A percentile compares a stretch with the other conserved stretches of the same genome.
These are phyloP conservation scores for Polydrusus pterygomalis DNA, from an alignment of 2,888 invertebrate genomes.

Conservation along the genomic window DNA sequence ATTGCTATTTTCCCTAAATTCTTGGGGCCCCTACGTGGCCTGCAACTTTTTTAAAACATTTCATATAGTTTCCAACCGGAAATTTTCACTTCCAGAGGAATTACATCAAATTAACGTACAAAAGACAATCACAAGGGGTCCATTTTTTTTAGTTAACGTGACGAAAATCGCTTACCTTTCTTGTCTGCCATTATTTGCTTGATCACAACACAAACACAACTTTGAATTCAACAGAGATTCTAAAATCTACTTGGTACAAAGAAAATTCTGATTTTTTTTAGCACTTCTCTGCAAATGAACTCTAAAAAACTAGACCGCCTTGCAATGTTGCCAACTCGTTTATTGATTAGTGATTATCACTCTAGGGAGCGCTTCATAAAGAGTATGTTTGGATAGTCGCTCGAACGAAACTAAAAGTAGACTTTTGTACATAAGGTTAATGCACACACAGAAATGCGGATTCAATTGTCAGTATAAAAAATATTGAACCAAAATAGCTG, in stretches of 20 bases:
- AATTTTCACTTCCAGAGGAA: slow-evolving; percentile 47
- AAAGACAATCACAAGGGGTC: slow-evolving; percentile 34
- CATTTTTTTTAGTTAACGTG: slow-evolving; percentile 24
- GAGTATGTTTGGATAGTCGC: not conserved
- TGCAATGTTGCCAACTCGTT: slow-evolving; percentile 41
- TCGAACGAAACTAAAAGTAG: not conserved
- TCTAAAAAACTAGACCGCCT: slow-evolving; percentile 48
- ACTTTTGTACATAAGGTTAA: too few relatives aligned
- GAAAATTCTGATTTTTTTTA: slow-evolving; percentile 40
- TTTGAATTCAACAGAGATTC: slow-evolving; percentile 32
- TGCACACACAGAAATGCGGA: not conserved
- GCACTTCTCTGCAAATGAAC: slow-evolving; percentile 44
- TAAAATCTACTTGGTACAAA: slow-evolving; percentile 33
- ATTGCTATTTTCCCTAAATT: slow-evolving; percentile 46
- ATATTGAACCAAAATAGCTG: too few relatives aligned
- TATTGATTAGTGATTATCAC: slow-evolving; percentile 30
- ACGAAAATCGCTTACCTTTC: slow-evolving; percentile 62
- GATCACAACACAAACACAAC: slow-evolving; percentile 39
- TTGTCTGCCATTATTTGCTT: slow-evolving; percentile 64
- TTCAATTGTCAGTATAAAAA: not conserved
- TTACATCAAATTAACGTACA: slow-evolving; percentile 49
- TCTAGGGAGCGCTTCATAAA: slow-evolving; percentile 20
- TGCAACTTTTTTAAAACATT: slow-evolving; percentile 38
- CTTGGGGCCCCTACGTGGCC: slow-evolving; percentile 44
- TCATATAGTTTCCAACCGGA: slow-evolving; percentile 44